phyloP scores from a whole-genome alignment of 1,140 invertebrate genomes.

The Centruroides vittatus region DNA sequence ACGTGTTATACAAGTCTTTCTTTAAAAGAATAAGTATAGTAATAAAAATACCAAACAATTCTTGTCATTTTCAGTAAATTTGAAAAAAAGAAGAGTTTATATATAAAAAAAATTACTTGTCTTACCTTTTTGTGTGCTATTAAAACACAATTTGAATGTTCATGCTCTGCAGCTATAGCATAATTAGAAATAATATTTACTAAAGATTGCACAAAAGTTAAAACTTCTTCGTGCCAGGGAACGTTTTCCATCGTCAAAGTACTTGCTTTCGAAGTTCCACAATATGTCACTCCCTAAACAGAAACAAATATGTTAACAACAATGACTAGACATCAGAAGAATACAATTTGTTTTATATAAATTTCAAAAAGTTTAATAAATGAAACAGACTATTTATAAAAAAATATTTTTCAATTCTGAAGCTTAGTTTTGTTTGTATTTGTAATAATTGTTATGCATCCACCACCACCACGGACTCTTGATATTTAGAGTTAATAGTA shows the following conservation, averaged over 20 bases:
- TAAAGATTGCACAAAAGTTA: conserved; percentile 38
- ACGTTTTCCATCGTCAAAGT: conserved; percentile 48
- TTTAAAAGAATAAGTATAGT: no score
- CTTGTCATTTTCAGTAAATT: no score
- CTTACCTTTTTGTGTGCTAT: conserved; percentile 41
- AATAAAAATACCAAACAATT: no score
- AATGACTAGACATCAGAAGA: background rate
- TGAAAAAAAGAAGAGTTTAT: background rate
- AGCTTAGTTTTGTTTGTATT: no score
- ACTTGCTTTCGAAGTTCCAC: conserved; percentile 42
- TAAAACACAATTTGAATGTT: conserved; percentile 48
- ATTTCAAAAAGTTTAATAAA: no score
- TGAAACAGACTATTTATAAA: no score
- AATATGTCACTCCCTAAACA: conserved; percentile 45
- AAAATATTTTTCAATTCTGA: no score
- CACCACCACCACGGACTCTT: no score
- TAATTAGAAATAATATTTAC: conserved; percentile 35
- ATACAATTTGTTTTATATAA: no score
- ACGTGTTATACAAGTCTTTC: no score
- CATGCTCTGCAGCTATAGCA: conserved; percentile 45
- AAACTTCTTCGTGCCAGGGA: conserved; percentile 48
- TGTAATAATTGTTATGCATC: no score
- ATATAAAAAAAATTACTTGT: background rate
- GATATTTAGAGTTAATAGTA: no score
- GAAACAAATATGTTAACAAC: background rate